A percentile compares a stretch with the other conserved stretches of the same genome.
These are phyloP conservation scores for Stichopus horrens DNA, from an alignment of 53 echinoderm and acorn worm genomes.

Conservation along the genomic window DNA sequence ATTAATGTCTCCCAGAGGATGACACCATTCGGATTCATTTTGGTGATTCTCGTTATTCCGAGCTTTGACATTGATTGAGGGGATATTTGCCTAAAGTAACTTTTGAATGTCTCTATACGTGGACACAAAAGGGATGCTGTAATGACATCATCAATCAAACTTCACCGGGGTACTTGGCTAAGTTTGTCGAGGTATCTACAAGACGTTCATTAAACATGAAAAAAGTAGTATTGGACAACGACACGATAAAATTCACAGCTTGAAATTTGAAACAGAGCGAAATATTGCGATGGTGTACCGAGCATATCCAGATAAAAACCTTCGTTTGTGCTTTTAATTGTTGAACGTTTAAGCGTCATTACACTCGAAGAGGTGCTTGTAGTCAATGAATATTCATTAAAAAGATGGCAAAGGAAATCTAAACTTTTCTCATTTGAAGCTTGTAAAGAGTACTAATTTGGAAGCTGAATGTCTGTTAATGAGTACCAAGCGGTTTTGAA, in stretches of 20 bases:
- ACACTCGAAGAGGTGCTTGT: too few relatives aligned
- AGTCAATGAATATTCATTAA: too few relatives aligned
- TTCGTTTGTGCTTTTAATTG: too few relatives aligned
- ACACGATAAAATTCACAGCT: neutral
- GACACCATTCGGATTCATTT: neutral
- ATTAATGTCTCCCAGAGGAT: conserved; percentile 17
- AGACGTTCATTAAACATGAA: neutral
- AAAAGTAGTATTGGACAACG: neutral
- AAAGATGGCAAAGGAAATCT: too few relatives aligned
- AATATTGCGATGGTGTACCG: too few relatives aligned
- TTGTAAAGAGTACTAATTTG: too few relatives aligned
- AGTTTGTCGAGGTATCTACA: neutral
- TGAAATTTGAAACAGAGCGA: neutral
- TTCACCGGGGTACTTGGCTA: neutral
- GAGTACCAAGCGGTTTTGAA: too few relatives aligned
- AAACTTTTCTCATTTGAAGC: too few relatives aligned
- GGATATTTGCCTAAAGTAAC: conserved; percentile 37
- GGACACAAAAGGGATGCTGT: conserved; percentile 7
- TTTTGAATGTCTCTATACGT: conserved; percentile 16
- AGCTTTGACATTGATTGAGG: conserved; percentile 10
- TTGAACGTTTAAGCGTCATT: too few relatives aligned
- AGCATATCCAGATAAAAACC: too few relatives aligned
- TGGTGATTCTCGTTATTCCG: neutral
- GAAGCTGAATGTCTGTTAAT: too few relatives aligned
- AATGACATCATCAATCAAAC: conserved; percentile 37